These are phyloP conservation scores for Sceloporus tristichus DNA, from an alignment of 2,113 vertebrate species.

Conservation along the genomic window DNA sequence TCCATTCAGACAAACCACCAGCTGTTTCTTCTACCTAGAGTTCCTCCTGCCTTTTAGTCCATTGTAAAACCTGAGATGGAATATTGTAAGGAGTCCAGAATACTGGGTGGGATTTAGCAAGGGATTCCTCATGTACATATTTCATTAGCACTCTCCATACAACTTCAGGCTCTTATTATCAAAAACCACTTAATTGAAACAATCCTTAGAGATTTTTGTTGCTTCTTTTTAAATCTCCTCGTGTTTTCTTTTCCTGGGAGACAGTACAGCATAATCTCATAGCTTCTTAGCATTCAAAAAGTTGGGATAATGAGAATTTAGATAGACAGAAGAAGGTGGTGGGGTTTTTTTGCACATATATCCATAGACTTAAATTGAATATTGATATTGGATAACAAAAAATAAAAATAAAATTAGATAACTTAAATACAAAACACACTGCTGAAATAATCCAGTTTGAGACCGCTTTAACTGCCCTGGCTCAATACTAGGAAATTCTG, in stretches of 20 bases:
- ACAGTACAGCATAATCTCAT: conserved; percentile 11
- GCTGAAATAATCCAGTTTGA: too few species aligned
- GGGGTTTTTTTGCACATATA: neutral
- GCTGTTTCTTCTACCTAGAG: neutral
- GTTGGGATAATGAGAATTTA: conserved; percentile 19
- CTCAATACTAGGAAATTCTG: too few species aligned
- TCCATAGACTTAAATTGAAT: neutral
- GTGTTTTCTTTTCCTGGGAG: conserved; percentile 5
- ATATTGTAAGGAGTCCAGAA: neutral
- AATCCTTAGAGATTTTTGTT: conserved; percentile 18
- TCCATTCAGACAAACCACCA: neutral
- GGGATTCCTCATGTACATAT: neutral
- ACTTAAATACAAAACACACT: neutral
- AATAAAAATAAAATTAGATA: neutral
- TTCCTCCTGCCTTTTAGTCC: neutral
- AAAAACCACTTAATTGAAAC: conserved; percentile 27
- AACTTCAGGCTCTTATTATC: conserved; percentile 13
- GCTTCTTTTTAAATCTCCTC: conserved; percentile 15
- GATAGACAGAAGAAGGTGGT: conserved; percentile 2
- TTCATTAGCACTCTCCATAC: conserved; percentile 13
- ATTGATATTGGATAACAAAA: neutral
- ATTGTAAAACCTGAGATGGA: neutral
- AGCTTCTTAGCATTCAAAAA: conserved; percentile 16
- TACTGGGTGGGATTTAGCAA: neutral
- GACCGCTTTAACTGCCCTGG: too few species aligned